Evolutionary conservation across 2,888 invertebrate species (phyloP), one percentile per base, ranked within the genome.

Genomic region (Periphyllus acericola): DNA sequence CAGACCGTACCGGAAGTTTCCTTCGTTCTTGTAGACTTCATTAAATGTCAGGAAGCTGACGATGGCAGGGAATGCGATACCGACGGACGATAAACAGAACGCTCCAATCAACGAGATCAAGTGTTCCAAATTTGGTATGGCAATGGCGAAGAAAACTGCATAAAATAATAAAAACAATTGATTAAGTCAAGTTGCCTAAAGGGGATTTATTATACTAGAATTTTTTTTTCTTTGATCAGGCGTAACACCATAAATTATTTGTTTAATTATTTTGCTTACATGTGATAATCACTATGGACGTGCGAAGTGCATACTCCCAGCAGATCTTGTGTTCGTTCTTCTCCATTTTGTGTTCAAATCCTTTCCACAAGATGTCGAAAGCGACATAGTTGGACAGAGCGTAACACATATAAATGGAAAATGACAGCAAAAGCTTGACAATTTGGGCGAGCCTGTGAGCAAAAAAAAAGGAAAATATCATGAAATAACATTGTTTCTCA

Each of bases 361-460:
- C 94, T 90, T 96, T 97, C 97, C 98, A 98, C 78, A 96, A 93
- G 90, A 99, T 97, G 91, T 97, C 96, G 90, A 98, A 95, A 14
- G 99, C 98, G 3, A 99, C 99, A 92, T 98, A 99, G 92, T 98
- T 96, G 91, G 98, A 98, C 66, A 99, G 93, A 0, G 96, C 96
- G 91, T 99, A 99, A 0, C 98, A 96, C 86, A 98, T 94, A 92
- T 95, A 98, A 90, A 99, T 97, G 0, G 96, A 95, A 89, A 95
- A 92, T 0, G 96, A 95, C 80, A 96, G 91, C 90, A 96, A 93
- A 29, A 94, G 93, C 91, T 96, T 95, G 0, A 95, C 96, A 29
- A 94, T 93, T 91, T 95, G 95, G 0, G 95, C 95, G 83, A 95
- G 92, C 17, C 96, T 96, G 91, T 60, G n/a, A 1, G n/a, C 32